Evolutionary conservation across 2,113 vertebrate species (phyloP).

Genomic region (Balaeniceps rex): DNA sequence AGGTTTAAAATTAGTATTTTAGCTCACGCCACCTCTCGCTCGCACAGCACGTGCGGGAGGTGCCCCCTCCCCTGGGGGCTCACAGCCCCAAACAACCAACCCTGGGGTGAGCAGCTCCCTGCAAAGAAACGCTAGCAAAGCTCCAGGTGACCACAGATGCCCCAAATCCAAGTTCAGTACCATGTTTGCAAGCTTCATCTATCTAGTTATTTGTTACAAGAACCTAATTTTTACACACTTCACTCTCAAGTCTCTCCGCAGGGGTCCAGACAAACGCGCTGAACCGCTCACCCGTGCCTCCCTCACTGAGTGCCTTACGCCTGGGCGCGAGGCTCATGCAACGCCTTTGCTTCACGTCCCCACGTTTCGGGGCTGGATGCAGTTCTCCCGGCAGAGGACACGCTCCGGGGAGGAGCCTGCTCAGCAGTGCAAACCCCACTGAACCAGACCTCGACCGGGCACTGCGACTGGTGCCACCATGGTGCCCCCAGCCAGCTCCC

Average conservation of each 20-base stretch:
- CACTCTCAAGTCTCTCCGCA: not conserved
- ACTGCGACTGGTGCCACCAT: accelerated
- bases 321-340: too few species aligned
- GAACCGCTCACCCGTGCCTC: not conserved
- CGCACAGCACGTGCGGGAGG: accelerated
- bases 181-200: not conserved
- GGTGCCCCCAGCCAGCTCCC: not conserved
- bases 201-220: not conserved
- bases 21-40: not conserved
- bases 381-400: accelerated
- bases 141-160: not conserved
- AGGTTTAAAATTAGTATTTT: not conserved
- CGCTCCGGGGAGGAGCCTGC: not conserved
- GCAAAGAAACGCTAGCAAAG: not conserved
- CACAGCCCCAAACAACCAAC: not conserved
- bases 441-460: not conserved
- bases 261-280: not conserved
- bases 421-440: not conserved
- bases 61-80: not conserved
- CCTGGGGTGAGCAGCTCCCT: not conserved
- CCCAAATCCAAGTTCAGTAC: not conserved
- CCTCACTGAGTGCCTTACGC: not conserved
- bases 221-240: not conserved
- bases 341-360: not conserved
- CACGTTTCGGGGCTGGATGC: not conserved